These are phyloP conservation scores for Sciurus carolinensis DNA, from an alignment of 2,797 vertebrate genomes.

Conservation along the genomic window DNA sequence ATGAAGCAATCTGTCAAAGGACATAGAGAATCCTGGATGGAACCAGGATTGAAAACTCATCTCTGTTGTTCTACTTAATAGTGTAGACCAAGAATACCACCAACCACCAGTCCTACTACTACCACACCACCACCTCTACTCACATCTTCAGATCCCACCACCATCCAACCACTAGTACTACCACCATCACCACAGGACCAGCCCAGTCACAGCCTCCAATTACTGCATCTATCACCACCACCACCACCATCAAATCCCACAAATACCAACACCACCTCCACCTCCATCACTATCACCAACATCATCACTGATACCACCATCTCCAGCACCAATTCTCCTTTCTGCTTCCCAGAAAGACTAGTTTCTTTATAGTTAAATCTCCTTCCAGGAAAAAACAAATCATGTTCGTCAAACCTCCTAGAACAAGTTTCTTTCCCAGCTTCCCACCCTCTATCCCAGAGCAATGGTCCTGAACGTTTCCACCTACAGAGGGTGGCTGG, in stretches of 20 bases:
- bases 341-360: not conserved
- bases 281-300: not conserved
- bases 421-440: constrained; percentile 17
- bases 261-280: no score
- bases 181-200: not conserved
- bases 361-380: constrained; percentile 18
- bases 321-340: not conserved
- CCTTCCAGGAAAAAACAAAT: constrained; percentile 1
- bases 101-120: not conserved
- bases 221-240: not conserved
- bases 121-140: not conserved
- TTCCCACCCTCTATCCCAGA: not conserved
- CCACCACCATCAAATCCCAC: not conserved
- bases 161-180: not conserved
- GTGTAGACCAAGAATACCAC: not conserved
- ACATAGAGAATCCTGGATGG: not conserved
- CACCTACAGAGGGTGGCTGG: not conserved
- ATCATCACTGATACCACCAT: not conserved
- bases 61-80: not conserved
- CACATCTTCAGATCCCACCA: not conserved
- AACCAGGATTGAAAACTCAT: not conserved
- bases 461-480: not conserved
- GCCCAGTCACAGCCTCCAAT: no score
- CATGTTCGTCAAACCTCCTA: not conserved
- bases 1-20: not conserved